phyloP scores from a whole-genome alignment of 2,113 vertebrate species.

The Tyrannus savana region DNA sequence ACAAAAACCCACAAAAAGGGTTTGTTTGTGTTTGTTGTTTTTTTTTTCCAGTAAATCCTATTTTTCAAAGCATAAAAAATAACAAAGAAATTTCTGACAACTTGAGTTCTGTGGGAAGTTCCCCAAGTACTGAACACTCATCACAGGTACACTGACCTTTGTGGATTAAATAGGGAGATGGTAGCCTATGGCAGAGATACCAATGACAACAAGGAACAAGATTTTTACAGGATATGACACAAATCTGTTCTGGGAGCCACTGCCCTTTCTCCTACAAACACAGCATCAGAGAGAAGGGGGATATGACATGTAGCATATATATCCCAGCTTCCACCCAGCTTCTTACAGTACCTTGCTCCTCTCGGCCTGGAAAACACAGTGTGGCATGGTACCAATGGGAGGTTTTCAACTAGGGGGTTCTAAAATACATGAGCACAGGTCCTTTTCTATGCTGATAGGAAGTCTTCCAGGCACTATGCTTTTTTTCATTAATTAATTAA shows the following conservation, averaged over 20 bases:
- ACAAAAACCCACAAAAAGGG: neutral
- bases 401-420: neutral
- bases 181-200: neutral
- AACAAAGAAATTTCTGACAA: neutral
- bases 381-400: neutral
- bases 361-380: neutral
- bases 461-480: neutral
- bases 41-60: neutral
- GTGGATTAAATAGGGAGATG: neutral
- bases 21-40: neutral
- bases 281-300: neutral
- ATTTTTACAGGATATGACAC: neutral
- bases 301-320: neutral
- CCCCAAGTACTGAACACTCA: neutral
- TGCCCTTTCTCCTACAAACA: neutral
- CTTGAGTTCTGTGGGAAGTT: neutral
- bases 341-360: neutral
- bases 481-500: neutral
- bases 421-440: neutral
- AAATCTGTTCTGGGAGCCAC: neutral
- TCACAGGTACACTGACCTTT: neutral
- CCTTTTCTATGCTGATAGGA: neutral
- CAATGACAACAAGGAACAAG: neutral
- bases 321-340: neutral
- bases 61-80: neutral